Base-by-base conservation (phyloP, 1,140 invertebrate genomes). In the Luehdorfia chinensis region DNA sequence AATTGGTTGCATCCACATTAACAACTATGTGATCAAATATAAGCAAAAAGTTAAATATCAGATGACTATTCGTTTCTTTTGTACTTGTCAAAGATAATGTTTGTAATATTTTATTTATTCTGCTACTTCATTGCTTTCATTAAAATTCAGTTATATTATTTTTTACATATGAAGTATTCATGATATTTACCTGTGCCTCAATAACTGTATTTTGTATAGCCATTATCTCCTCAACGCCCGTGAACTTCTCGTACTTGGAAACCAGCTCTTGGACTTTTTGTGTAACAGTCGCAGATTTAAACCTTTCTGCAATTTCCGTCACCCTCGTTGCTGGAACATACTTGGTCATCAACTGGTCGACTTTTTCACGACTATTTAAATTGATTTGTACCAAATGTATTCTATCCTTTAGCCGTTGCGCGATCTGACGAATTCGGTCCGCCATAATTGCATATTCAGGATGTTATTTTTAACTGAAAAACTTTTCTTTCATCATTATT, bases 181-280 rank as follows among this genome's bases (percentile, higher is more conserved):
- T n/a, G n/a, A n/a, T n/a, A n/a, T 28, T 16, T 55, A 88, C 87
- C 75, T 88, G 87, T 2, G 87, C 85, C 15, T 84, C 80, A 2
- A 87, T 59, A 4, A 88, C 87, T 0, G 83, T 85, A 47, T 83
- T 84, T 46, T 88, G 87, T 12, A 88, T 67, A 4, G 77, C 72
- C 79, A 87, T 84, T 19, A 88, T 86, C 58, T 88, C 87, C 14
- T 84, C 75, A 3, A 87, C 85, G 5, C 87, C 87, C 0, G 84
- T 88, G 18, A 87, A 87, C 51, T 87, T 85, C 39, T 88, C 87
- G 70, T 88, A 88, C 54, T 62, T 74, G n/a, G 65, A 51, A 8
- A 86, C 76, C 13, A 86, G 33, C 23, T 86, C 79, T 34, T 72
- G 68, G 0, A 84, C 75, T 57, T 59, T 83, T 28, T 55, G 64